Evolutionary conservation across 2,888 invertebrate species (phyloP).

Genomic region (Pachydiplax longipennis): DNA sequence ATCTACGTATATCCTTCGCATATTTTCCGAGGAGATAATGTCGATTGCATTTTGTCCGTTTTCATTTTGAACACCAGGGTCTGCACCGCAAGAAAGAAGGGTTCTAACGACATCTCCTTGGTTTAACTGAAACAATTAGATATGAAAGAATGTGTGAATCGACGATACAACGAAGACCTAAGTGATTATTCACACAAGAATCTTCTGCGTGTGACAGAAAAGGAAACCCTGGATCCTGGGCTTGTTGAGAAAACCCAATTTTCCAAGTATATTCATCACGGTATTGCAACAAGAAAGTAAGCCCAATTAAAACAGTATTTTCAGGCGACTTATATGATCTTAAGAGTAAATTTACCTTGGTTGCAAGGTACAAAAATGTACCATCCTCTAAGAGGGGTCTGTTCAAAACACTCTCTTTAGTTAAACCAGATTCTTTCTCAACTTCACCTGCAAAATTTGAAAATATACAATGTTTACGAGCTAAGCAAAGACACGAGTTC

Average conservation of each 20-base stretch:
- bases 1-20: slow-evolving; percentile 66
- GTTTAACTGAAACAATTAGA: slow-evolving; percentile 58
- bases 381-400: slow-evolving; percentile 63
- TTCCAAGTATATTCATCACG: too few species aligned
- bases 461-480: not conserved
- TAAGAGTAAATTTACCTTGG: slow-evolving; percentile 59
- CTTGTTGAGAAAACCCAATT: too few species aligned
- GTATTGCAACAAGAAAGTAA: too few species aligned
- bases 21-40: slow-evolving; percentile 61
- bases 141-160: not conserved
- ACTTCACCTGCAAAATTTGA: slow-evolving; percentile 56
- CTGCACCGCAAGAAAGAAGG: slow-evolving; percentile 66
- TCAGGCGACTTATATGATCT: not conserved
- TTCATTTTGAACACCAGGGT: slow-evolving; percentile 66
- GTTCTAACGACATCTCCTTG: slow-evolving; percentile 67
- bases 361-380: slow-evolving; percentile 65
- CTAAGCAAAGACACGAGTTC: not conserved
- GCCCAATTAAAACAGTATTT: too few species aligned
- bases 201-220: too few species aligned
- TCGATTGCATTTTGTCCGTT: slow-evolving; percentile 66
- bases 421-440: slow-evolving; percentile 56
- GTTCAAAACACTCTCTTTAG: slow-evolving; percentile 62
- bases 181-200: too few species aligned
- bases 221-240: too few species aligned
- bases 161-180: not conserved